Evolutionary conservation across 2,888 invertebrate species (phyloP).

Genomic region (Melolontha melolontha): DNA sequence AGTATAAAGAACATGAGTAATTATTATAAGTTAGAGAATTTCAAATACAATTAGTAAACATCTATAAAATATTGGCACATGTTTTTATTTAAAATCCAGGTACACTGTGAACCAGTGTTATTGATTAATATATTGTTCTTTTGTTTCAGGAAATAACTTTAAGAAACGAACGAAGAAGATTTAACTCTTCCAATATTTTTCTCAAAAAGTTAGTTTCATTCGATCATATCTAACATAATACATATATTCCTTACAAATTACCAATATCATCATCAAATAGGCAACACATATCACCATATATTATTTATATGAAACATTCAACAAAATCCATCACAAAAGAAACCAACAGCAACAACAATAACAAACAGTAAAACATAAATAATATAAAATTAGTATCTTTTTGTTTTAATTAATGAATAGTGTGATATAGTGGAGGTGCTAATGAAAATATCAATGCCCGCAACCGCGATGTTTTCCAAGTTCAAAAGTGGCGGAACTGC

Average conservation of each 20-base stretch:
- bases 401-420: slow-evolving; percentile 31
- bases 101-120: no score
- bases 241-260: neutral
- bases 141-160: no score
- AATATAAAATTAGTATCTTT: neutral
- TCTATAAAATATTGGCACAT: no score
- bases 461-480: slow-evolving; percentile 78
- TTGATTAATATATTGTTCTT: no score
- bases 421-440: slow-evolving; percentile 45
- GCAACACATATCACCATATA: neutral
- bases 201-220: slow-evolving; percentile 15
- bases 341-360: slow-evolving; percentile 6
- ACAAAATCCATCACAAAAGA: neutral
- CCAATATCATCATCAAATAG: neutral
- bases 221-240: neutral
- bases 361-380: slow-evolving; percentile 2
- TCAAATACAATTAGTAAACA: no score
- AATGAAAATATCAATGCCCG: slow-evolving; percentile 58
- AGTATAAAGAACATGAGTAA: no score
- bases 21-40: no score
- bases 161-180: no score
- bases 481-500: slow-evolving; percentile 72
- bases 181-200: no score
- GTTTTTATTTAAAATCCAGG: no score
- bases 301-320: neutral